Evolutionary conservation across 1,140 invertebrate genomes (phyloP).

Genomic region (Grapholita molesta): DNA sequence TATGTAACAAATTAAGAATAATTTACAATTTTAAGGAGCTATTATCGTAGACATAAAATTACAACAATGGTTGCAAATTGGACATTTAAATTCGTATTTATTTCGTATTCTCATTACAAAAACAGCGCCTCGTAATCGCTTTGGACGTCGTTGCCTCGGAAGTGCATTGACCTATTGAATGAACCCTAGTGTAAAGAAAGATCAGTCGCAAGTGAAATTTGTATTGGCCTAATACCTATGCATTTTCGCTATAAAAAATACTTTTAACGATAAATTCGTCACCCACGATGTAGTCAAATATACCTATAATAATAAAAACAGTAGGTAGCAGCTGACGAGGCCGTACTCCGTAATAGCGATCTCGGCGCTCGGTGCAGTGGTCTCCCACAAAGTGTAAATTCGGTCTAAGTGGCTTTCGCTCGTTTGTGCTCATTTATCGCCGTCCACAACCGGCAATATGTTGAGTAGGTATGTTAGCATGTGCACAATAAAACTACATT

Average conservation of each 20-base stretch:
- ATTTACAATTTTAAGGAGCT: not conserved
- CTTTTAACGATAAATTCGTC: constrained; percentile 6
- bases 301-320: constrained; percentile 35
- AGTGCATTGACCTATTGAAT: constrained; percentile 75
- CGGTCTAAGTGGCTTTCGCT: constrained; percentile 73
- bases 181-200: constrained; percentile 48
- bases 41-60: not conserved
- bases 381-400: constrained; percentile 77
- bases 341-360: constrained; percentile 33
- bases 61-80: not conserved
- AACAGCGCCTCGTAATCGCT: constrained; percentile 57
- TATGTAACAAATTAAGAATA: not conserved
- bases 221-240: not conserved
- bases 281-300: not conserved
- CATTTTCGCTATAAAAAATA: not conserved
- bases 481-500: constrained; percentile 63
- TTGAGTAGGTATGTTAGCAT: constrained; percentile 55
- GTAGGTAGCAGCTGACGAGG: constrained; percentile 61
- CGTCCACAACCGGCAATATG: constrained; percentile 59
- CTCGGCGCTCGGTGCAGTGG: constrained; percentile 47
- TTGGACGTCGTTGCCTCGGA: constrained; percentile 62
- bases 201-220: constrained; percentile 28
- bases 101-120: constrained; percentile 28
- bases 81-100: constrained; percentile 4
- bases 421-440: constrained; percentile 68